Evolutionary conservation across 2,888 invertebrate species (phyloP), one percentile per base, ranked within the genome.

Genomic region (Xestia sexstrigata): DNA sequence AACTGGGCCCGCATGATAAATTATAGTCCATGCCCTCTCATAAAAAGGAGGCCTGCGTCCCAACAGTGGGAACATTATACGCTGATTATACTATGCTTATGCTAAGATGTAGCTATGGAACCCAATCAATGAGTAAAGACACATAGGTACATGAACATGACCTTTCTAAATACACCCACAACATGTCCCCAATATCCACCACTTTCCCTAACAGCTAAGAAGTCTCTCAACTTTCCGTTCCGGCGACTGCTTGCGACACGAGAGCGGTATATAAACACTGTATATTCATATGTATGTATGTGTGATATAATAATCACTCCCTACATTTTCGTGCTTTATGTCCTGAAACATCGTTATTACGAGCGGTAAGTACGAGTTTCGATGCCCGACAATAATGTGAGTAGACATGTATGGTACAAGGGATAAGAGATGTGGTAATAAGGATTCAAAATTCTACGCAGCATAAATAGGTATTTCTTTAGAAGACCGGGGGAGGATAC

Each of bases 281-380:
- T 73, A 49, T 67, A 45, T n/a, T n/a, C 35, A 23, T 35, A 35
- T 62, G 30, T 35, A 62, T 62, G 62, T 58, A 77, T 74, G 75
- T 79, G 45, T 79, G 55, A 70, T 75, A 81, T 70, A 81, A 79
- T 81, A 81, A 86, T 86, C 82, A 72, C 70, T 78, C 78, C 68
- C 66, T 78, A 78, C 73, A 79, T 81, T 82, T 58, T 49, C 65
- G 81, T 81, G 79, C 76, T 88, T 82, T 88, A 86, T 88, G 86
- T 72, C 78, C 84, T 81, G 81, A 84, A 80, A 86, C 86, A 86
- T 79, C 81, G 82, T 83, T 84, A 81, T 84, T 82, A 84, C 74
- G 72, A 78, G 81, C 69, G 39, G 83, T 82, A 82, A 78, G 75
- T 76, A 76, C 67, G 81, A 84, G 60, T 84, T 83, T 86, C 86